Base-by-base conservation (phyloP, 2,888 invertebrate genomes). In the Meta bourneti region DNA sequence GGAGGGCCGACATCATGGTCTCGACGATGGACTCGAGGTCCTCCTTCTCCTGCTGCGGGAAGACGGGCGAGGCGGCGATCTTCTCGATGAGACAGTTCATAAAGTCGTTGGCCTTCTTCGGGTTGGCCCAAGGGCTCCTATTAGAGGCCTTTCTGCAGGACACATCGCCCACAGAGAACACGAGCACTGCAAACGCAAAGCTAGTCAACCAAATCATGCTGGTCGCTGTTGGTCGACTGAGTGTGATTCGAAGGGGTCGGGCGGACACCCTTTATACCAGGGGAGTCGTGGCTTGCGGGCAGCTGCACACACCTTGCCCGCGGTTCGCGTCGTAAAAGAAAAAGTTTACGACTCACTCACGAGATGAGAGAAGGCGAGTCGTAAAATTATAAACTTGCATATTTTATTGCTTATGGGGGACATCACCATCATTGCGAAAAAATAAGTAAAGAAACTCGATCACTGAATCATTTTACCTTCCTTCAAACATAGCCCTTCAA, bases 131-230 rank as follows among this genome's bases (percentile, higher is more conserved):
- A 0, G 82, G 90, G 20, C 90, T 90, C 20, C 61, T 34, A 11
- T 81, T 75, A 13, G 77, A 52, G 13, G 54, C 16, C 34, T 34
- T 34, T 4, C 34, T 34, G 69, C 86, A 51, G 16, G 61, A 34
- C 9, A 70, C 74, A n/a, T 80, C n/a, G 34, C 86, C 80, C 7
- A 71, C 11, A 9, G 72, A 54, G 81, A 85, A 48, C 49, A 90
- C 52, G 7, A 86, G 48, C 9, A 90, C 80, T 48, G 72, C 72
- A 9, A 90, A 80, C 51, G 80, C 52, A 51, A 90, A 75, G 51
- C 80, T 90, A 70, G 80, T 90, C 52, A 86, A 85, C 90, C 90
- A 90, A 74, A 20, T 85, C 90, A 90, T 90, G 48, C 34, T 34
- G 4, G 34, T 34, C 34, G 34, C 34, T 34, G 34, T 34, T n/a